A percentile compares a stretch with the other conserved stretches of the same genome.
Conservation (phyloP, 2,888 invertebrate genomes). For the Amblyteles armatorius region DNA sequence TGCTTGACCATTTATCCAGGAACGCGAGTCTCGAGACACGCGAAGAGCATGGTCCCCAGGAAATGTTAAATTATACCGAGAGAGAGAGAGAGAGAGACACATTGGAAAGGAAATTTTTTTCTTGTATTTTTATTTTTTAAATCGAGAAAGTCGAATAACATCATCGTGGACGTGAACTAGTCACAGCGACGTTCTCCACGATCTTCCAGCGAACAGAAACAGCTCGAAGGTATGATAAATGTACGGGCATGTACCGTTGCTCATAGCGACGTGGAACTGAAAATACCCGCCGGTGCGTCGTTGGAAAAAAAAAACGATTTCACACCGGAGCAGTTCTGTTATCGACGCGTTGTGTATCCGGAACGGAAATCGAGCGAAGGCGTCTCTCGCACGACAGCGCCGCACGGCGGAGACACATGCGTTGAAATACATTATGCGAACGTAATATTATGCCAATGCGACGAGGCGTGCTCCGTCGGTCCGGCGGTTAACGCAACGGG, state of each 20-base stretch:
- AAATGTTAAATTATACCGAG: conserved; percentile 58
- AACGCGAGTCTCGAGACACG: conserved; percentile 59
- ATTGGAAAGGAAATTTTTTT: not conserved
- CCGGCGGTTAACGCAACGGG: not conserved
- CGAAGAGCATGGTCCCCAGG: conserved; percentile 49
- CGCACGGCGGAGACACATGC: not conserved
- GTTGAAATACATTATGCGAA: conserved; percentile 25
- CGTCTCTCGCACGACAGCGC: conserved; percentile 31
- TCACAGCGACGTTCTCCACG: not conserved
- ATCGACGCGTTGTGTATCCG: conserved; percentile 55
- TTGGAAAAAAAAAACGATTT: conserved; percentile 22
- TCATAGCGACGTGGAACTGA: not conserved
- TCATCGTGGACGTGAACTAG: conserved; percentile 1
- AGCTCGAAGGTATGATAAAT: not conserved
- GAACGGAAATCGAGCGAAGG: conserved; percentile 63
- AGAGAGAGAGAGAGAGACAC: too few relatives aligned
- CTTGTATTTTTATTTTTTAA: too few relatives aligned
- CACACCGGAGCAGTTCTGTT: not conserved
- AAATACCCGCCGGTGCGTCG: not conserved
- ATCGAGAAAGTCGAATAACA: conserved; percentile 30
- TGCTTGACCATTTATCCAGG: conserved; percentile 55
- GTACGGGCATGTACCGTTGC: not conserved
- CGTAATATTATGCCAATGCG: conserved; percentile 19
- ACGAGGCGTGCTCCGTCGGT: conserved; percentile 11
- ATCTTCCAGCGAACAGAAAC: not conserved